Evolutionary conservation across 1,140 invertebrate species (phyloP).

Genomic region (Eueides isabella): DNA sequence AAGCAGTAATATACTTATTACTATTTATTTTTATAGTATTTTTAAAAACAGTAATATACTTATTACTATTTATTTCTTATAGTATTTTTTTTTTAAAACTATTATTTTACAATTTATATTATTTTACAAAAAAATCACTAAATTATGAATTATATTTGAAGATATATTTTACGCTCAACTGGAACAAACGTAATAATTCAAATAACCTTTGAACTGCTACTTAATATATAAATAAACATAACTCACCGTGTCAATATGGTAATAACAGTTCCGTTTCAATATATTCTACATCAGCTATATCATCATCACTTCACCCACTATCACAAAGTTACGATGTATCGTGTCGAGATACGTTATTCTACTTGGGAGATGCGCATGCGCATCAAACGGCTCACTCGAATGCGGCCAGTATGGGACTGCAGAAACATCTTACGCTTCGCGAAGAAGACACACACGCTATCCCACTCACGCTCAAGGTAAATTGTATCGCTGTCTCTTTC

Average conservation of each 20-base stretch:
- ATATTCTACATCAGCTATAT: constrained; percentile 4
- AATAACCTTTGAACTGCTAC: neutral
- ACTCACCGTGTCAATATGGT: constrained; percentile 6
- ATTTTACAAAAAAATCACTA: neutral
- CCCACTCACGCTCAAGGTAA: constrained; percentile 53
- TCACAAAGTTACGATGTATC: constrained; percentile 10
- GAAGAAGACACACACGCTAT: constrained; percentile 73
- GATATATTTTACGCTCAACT: neutral
- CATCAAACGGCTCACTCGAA: constrained; percentile 70
- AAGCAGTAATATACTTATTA: no score
- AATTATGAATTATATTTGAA: neutral
- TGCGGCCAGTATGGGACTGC: constrained; percentile 79
- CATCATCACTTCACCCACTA: constrained; percentile 11
- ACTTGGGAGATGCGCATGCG: constrained; percentile 1
- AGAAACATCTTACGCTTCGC: constrained; percentile 79
- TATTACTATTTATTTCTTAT: no score
- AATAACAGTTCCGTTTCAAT: constrained; percentile 4
- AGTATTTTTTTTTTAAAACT: no score
- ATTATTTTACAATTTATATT: neutral
- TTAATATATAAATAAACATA: neutral
- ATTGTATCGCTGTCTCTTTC: constrained; percentile 59
- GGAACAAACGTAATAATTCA: neutral
- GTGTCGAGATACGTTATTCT: neutral
- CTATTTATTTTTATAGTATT: no score
- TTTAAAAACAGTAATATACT: no score